Evolutionary conservation across 2,888 invertebrate species (phyloP).

Genomic region (Scelioninae gen. 1): DNA sequence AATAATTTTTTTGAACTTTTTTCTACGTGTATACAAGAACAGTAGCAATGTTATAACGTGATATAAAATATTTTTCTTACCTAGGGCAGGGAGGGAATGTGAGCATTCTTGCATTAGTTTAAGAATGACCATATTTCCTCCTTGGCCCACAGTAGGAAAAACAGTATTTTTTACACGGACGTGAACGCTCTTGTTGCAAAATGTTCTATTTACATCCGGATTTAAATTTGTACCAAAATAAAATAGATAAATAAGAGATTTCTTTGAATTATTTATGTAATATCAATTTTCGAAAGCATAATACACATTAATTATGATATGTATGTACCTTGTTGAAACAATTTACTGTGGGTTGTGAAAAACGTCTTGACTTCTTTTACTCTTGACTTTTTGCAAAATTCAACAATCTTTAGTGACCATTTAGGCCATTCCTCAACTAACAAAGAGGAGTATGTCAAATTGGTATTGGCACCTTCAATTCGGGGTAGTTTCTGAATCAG

Average conservation of each 20-base stretch:
- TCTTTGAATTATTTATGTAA: neutral
- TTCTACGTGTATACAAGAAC: no score
- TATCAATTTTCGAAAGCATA: neutral
- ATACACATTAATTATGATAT: neutral
- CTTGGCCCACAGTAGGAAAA: no score
- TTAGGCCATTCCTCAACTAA: conserved; percentile 11
- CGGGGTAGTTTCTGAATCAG: no score
- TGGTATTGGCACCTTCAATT: neutral
- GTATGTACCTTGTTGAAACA: neutral
- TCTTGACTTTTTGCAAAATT: conserved; percentile 15
- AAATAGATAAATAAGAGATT: neutral
- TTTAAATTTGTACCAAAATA: neutral
- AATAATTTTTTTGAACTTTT: no score
- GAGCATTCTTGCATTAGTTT: no score
- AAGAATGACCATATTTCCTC: no score
- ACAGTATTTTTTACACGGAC: no score
- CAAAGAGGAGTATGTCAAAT: neutral
- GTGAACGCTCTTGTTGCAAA: no score
- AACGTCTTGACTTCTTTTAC: conserved; percentile 19
- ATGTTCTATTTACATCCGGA: no score
- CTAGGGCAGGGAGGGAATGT: no score
- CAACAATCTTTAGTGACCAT: neutral
- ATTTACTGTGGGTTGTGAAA: neutral
- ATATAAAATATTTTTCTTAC: neutral
- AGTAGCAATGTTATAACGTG: neutral